Conservation (phyloP, 2,113 vertebrate species). For the Gavialis gangeticus region DNA sequence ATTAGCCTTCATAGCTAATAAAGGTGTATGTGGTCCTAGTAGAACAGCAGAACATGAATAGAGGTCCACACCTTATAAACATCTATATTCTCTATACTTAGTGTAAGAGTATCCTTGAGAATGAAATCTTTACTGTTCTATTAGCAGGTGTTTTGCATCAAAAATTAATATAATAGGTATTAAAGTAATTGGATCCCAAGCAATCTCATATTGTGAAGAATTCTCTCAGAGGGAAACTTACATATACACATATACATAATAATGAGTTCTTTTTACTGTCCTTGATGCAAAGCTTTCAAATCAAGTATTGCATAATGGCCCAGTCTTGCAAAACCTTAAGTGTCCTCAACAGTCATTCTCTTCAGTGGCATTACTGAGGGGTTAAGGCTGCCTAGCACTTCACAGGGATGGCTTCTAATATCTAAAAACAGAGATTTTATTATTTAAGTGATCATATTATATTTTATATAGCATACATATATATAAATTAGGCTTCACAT, state of each 20-base stretch:
- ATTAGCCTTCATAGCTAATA: conserved; percentile 54
- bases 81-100: conserved; percentile 17
- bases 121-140: conserved; percentile 11
- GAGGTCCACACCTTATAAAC: conserved; percentile 35
- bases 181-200: conserved; percentile 38
- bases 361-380: not conserved
- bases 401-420: not conserved
- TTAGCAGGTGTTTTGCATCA: conserved; percentile 51
- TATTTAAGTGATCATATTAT: too few relatives aligned
- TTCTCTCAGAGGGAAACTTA: conserved; percentile 32
- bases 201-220: conserved; percentile 27
- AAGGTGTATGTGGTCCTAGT: conserved; percentile 19
- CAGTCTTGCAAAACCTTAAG: not conserved
- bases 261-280: not conserved
- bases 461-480: too few relatives aligned
- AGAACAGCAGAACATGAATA: conserved; percentile 26
- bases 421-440: not conserved
- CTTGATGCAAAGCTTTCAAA: not conserved
- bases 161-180: conserved; percentile 41
- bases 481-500: too few relatives aligned
- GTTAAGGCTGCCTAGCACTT: not conserved
- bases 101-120: not conserved
- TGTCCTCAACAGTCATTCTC: not conserved
- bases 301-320: not conserved
- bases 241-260: not conserved